phyloP scores from a whole-genome alignment of 2,797 vertebrate species.

The Rhodeus uyekii region DNA sequence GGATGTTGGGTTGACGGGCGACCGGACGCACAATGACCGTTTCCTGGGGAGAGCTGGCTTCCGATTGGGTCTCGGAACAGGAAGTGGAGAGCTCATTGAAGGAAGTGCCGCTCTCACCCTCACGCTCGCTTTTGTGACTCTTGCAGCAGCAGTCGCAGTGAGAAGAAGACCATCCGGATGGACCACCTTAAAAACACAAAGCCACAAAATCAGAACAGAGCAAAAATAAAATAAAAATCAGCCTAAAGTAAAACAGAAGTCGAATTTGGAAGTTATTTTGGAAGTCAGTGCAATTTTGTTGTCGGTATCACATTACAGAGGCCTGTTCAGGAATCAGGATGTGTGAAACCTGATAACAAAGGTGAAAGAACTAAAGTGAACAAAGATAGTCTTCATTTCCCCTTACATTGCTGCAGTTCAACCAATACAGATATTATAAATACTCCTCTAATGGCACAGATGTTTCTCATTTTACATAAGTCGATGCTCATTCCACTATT shows the following conservation, averaged over 20 bases:
- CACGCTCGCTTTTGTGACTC: constrained; percentile 91
- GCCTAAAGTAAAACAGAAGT: constrained; percentile 22
- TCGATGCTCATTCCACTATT: constrained; percentile 3
- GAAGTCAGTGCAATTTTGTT: constrained; percentile 6
- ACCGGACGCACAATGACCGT: constrained; percentile 92
- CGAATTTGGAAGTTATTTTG: background rate
- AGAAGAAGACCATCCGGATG: constrained; percentile 89
- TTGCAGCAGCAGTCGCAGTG: constrained; percentile 99
- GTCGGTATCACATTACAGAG: constrained; percentile 28
- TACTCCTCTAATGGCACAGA: constrained; percentile 9
- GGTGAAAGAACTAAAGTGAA: constrained; percentile 31
- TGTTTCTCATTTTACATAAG: constrained; percentile 29
- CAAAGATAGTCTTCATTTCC: constrained; percentile 21
- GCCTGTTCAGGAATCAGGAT: constrained; percentile 2
- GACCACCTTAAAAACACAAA: constrained; percentile 80
- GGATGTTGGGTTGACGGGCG: constrained; percentile 86
- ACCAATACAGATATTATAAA: constrained; percentile 22
- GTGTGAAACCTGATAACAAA: constrained; percentile 47
- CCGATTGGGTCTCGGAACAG: constrained; percentile 97
- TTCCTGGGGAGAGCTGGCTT: constrained; percentile 95
- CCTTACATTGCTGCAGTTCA: constrained; percentile 13
- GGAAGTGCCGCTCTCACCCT: constrained; percentile 94
- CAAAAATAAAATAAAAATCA: constrained; percentile 27
- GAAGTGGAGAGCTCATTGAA: constrained; percentile 97
- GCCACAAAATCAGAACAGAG: constrained; percentile 38